phyloP scores from a whole-genome alignment of 2,888 invertebrate species.

The Agrochola lota region DNA sequence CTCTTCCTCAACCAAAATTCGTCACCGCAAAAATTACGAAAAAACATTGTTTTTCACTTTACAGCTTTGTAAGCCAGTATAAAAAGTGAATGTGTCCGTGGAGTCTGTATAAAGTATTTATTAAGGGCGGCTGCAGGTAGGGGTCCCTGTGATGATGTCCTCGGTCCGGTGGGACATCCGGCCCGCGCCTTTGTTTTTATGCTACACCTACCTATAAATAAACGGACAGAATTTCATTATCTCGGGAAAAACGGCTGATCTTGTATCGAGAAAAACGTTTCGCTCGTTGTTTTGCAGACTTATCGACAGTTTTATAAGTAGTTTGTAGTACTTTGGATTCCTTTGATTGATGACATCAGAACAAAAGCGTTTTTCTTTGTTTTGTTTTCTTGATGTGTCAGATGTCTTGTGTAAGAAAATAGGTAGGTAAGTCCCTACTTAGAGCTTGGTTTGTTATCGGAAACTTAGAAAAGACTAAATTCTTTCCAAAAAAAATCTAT shows the following conservation, averaged over 20 bases:
- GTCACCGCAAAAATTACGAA: constrained; percentile 21
- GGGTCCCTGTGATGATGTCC: constrained; percentile 44
- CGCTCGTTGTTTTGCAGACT: constrained; percentile 6
- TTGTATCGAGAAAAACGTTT: constrained; percentile 2
- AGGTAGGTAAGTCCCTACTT: background rate
- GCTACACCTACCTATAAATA: constrained; percentile 54
- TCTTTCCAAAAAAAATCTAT: background rate
- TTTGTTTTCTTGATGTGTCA: background rate
- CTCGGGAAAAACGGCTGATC: constrained; percentile 39
- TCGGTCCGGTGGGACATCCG: constrained; percentile 70
- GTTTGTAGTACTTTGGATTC: background rate
- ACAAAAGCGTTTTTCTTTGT: background rate
- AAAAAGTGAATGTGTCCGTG: constrained; percentile 72
- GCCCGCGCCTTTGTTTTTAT: constrained; percentile 77
- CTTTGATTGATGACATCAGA: background rate
- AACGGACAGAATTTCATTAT: constrained; percentile 64
- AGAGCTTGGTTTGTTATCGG: background rate
- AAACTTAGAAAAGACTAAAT: background rate
- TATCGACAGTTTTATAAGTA: constrained; percentile 9
- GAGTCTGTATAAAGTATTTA: constrained; percentile 79
- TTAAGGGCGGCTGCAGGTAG: constrained; percentile 70
- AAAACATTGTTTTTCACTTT: constrained; percentile 72
- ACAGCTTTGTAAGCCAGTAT: constrained; percentile 71
- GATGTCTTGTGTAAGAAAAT: background rate
- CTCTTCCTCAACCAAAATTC: constrained; percentile 1